Evolutionary conservation across 2,797 vertebrate species (phyloP).

Genomic region (Valencia hispanica): DNA sequence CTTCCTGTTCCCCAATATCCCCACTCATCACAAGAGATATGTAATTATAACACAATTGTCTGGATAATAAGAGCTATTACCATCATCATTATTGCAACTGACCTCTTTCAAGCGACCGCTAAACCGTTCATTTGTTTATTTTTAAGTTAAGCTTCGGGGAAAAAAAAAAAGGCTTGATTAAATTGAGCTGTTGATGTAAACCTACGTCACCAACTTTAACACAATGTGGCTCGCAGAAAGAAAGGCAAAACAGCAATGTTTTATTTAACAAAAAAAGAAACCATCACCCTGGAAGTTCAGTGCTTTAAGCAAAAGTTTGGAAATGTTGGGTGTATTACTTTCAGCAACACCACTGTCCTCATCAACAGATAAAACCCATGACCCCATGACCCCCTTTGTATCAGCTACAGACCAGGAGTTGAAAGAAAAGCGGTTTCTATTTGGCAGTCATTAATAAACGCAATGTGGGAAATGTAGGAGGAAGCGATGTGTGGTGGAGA

Average conservation of each 20-base stretch:
- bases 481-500: not conserved
- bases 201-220: not conserved
- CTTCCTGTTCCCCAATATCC: constrained; percentile 22
- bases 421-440: not conserved
- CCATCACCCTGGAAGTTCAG: too few relatives aligned
- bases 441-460: not conserved
- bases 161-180: not conserved
- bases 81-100: constrained; percentile 19
- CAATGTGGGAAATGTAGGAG: not conserved
- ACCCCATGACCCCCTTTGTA: not conserved
- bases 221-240: not conserved
- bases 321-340: not conserved
- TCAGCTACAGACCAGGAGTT: not conserved
- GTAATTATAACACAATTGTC: constrained; percentile 19
- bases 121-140: constrained; percentile 22
- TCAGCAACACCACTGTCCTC: not conserved
- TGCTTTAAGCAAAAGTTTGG: not conserved
- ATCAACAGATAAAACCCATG: not conserved
- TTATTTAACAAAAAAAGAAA: too few relatives aligned
- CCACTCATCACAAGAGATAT: constrained; percentile 24
- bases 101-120: constrained; percentile 14
- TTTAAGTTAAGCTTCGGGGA: constrained; percentile 8
- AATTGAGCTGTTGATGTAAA: not conserved
- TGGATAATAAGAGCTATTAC: constrained; percentile 22
- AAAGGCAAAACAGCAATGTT: not conserved